phyloP scores from a whole-genome alignment of 2,797 vertebrate species.

The Pangasius sanitwongsei region DNA sequence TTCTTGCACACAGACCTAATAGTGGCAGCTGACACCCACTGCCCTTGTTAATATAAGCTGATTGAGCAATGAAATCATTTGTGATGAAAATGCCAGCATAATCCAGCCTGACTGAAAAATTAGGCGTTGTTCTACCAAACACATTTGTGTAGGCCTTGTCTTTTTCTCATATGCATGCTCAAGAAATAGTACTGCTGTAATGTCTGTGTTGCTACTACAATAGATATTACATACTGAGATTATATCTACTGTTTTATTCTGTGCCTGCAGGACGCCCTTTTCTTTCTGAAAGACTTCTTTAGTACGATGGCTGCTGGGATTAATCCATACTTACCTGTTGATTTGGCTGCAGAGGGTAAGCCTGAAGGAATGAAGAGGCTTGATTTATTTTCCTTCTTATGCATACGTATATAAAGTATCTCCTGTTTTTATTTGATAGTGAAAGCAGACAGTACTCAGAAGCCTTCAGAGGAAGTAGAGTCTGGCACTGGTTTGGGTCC shows the following conservation, averaged over 20 bases:
- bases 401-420: not conserved
- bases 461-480: conserved; percentile 66
- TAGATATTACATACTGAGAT: not conserved
- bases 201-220: not conserved
- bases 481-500: conserved; percentile 64
- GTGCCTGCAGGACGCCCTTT: conserved; percentile 82
- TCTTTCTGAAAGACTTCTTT: conserved; percentile 92
- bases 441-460: conserved; percentile 71
- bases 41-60: not conserved
- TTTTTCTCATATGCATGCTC: not conserved
- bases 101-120: not conserved
- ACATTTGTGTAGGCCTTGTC: not conserved
- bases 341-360: conserved; percentile 81
- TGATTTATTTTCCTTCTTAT: not conserved
- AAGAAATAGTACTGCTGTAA: not conserved
- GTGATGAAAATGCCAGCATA: not conserved
- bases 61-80: too few species aligned
- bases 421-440: conserved; percentile 62
- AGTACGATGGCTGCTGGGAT: conserved; percentile 83
- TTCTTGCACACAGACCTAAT: not conserved
- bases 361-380: not conserved
- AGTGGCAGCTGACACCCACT: not conserved
- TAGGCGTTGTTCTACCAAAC: not conserved
- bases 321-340: conserved; percentile 81
- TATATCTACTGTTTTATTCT: conserved; percentile 5